phyloP scores from a whole-genome alignment of 2,113 vertebrate species.

The Silurus glanis region DNA sequence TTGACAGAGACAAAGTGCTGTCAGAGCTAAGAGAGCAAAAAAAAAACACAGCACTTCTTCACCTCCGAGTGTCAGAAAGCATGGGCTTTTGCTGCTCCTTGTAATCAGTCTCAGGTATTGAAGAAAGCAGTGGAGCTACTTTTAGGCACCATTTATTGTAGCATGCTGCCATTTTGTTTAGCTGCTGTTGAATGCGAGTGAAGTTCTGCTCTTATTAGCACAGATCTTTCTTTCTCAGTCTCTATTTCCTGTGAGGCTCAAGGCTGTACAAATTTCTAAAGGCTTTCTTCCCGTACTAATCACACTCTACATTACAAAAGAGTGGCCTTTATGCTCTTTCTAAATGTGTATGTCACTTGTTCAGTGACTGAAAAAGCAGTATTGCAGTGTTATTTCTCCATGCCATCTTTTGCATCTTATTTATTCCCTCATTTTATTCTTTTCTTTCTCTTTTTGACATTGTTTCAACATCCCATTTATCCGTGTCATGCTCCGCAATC shows the following conservation, averaged over 20 bases:
- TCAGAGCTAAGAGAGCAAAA: not conserved
- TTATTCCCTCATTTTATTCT: not conserved
- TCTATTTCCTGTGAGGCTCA: constrained; percentile 55
- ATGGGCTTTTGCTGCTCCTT: not conserved
- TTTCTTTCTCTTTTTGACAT: not conserved
- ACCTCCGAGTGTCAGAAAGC: not conserved
- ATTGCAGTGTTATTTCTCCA: constrained; percentile 26
- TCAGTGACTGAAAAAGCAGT: not conserved
- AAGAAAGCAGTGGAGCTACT: not conserved
- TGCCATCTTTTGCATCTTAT: constrained; percentile 11
- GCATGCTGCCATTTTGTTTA: constrained; percentile 17
- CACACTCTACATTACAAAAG: not conserved
- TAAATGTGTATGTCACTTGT: constrained; percentile 11
- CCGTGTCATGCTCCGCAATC: constrained; percentile 62
- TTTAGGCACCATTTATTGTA: not conserved
- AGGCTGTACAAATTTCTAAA: constrained; percentile 51
- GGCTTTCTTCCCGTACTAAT: constrained; percentile 37
- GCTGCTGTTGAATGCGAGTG: not conserved
- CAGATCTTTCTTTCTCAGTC: constrained; percentile 51
- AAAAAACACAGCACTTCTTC: not conserved
- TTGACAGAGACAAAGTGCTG: not conserved
- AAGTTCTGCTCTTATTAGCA: constrained; percentile 41
- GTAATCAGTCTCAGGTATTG: not conserved
- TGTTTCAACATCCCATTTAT: constrained; percentile 29
- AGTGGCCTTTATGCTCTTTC: constrained; percentile 24